A percentile compares a stretch with the other conserved stretches of the same genome.
Conservation (phyloP, 1,140 invertebrate species). For the Sinella curviseta region DNA sequence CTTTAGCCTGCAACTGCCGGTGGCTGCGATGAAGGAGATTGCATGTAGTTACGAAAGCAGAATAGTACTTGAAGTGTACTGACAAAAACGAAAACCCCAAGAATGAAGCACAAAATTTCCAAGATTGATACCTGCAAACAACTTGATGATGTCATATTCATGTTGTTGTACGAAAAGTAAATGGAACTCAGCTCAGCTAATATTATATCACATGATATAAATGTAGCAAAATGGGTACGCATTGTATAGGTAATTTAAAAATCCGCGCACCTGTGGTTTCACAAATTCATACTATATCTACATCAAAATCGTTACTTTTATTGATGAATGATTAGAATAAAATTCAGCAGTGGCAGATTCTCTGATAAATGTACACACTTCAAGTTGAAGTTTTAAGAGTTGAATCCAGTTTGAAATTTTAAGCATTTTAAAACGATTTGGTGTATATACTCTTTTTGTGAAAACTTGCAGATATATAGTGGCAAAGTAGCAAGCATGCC, state of each 20-base stretch:
- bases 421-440: not conserved
- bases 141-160: not conserved
- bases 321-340: not conserved
- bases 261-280: slow-evolving; percentile 9
- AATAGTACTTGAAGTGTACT: not conserved
- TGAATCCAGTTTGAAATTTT: slow-evolving; percentile 6
- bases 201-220: not conserved
- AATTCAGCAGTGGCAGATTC: not conserved
- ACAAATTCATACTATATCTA: not conserved
- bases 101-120: no score
- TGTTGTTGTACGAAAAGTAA: not conserved
- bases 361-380: not conserved
- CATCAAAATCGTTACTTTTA: not conserved
- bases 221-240: no score
- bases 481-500: no score
- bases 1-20: not conserved
- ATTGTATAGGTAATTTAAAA: no score
- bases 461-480: no score
- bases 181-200: not conserved
- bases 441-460: not conserved
- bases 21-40: not conserved
- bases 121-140: not conserved
- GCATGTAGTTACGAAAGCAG: not conserved
- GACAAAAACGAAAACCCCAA: not conserved
- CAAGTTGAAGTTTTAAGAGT: no score